These are phyloP conservation scores for Limonius californicus DNA, from an alignment of 1,140 invertebrate species.

Conservation along the genomic window DNA sequence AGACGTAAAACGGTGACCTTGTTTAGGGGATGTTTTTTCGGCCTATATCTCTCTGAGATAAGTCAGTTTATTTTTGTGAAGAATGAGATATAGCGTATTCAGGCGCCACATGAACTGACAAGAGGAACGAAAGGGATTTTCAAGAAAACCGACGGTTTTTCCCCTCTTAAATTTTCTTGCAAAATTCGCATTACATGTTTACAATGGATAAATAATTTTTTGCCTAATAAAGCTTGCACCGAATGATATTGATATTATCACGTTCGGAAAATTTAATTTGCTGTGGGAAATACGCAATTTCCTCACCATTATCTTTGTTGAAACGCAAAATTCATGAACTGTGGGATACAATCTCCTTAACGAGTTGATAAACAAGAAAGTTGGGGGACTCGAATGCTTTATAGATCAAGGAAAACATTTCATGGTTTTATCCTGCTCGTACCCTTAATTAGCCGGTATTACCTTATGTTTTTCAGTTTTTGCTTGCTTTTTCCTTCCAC, in stretches of 20 bases:
- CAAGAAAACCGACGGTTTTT: neutral
- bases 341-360: neutral
- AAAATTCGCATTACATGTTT: neutral
- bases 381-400: neutral
- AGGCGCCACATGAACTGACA: constrained; percentile 39
- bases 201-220: too few relatives aligned
- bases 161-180: neutral
- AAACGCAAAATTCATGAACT: neutral
- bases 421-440: neutral
- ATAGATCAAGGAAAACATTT: neutral
- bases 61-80: constrained; percentile 40
- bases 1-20: constrained; percentile 32
- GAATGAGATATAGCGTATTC: constrained; percentile 37
- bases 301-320: neutral
- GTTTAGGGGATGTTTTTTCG: constrained; percentile 39
- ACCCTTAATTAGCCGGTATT: neutral
- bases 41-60: constrained; percentile 36
- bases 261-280: neutral
- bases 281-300: neutral
- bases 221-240: too few relatives aligned
- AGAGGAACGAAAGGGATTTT: constrained; percentile 1
- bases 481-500: too few relatives aligned
- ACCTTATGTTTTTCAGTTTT: too few relatives aligned
- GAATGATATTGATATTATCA: neutral
- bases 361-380: constrained; percentile 1